A percentile compares a stretch with the other conserved stretches of the same genome.
Evolutionary conservation across 2,113 vertebrate genomes (phyloP).

Genomic region (Madoqua kirkii): DNA sequence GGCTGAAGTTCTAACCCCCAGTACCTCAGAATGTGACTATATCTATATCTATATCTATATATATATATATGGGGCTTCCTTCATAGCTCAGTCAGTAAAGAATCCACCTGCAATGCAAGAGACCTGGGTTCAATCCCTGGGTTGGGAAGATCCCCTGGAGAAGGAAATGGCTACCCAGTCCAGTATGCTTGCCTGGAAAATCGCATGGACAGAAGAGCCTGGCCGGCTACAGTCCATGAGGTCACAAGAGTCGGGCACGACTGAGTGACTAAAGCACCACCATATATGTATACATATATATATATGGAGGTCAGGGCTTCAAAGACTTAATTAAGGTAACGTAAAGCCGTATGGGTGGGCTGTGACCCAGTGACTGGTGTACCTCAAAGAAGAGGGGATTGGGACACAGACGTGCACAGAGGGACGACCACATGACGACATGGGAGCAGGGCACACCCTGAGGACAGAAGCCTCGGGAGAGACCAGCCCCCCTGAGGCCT

Average conservation of each 20-base stretch:
- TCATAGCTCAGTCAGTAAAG: neutral
- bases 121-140: neutral
- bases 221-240: neutral
- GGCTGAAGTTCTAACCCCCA: neutral
- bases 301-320: neutral
- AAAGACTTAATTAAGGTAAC: neutral
- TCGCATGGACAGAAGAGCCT: neutral
- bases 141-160: neutral
- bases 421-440: rapidly evolving
- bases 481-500: neutral
- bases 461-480: neutral
- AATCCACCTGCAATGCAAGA: neutral
- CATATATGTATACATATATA: neutral
- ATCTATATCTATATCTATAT: neutral
- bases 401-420: neutral
- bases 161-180: neutral
- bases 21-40: neutral
- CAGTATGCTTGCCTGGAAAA: neutral
- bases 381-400: neutral
- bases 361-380: neutral
- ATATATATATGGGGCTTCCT: neutral
- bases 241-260: rapidly evolving
- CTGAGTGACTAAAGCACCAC: neutral
- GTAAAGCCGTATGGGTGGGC: neutral
- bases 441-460: too few relatives aligned